These are phyloP conservation scores for Acanthurus lineatus DNA, from an alignment of 2,797 vertebrate genomes.

Conservation along the genomic window DNA sequence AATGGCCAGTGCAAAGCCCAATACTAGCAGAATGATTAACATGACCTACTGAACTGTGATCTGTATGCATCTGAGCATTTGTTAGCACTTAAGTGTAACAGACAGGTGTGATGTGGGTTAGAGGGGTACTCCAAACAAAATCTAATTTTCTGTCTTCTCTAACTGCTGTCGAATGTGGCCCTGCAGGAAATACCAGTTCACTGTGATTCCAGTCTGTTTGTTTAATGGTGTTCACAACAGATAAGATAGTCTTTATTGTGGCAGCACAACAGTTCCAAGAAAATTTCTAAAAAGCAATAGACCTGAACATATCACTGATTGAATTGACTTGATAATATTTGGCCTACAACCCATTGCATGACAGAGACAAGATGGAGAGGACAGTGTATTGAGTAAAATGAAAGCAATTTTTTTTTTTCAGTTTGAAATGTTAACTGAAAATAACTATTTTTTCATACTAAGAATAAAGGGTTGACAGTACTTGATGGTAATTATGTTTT, in stretches of 20 bases:
- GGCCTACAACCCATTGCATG: neutral
- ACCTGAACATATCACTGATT: neutral
- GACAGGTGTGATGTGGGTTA: constrained; percentile 17
- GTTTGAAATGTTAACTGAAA: neutral
- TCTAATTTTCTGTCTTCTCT: constrained; percentile 34
- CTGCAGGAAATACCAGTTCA: constrained; percentile 41
- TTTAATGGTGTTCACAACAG: constrained; percentile 22
- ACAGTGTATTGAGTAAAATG: neutral
- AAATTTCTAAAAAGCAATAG: neutral
- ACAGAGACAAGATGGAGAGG: neutral
- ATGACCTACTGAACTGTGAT: neutral
- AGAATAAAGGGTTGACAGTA: neutral
- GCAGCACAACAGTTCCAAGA: neutral
- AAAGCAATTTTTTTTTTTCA: neutral
- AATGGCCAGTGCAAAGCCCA: neutral
- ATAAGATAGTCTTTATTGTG: neutral
- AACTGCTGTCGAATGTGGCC: constrained; percentile 21
- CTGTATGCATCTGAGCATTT: constrained; percentile 12
- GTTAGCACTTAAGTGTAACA: constrained; percentile 27
- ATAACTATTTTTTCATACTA: neutral
- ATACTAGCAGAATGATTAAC: neutral
- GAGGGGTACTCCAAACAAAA: constrained; percentile 26
- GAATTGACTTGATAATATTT: neutral
- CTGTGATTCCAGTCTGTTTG: constrained; percentile 26
- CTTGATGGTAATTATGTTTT: neutral